Conservation (phyloP, 2,888 invertebrate species). For the Pimpla rufipes region DNA sequence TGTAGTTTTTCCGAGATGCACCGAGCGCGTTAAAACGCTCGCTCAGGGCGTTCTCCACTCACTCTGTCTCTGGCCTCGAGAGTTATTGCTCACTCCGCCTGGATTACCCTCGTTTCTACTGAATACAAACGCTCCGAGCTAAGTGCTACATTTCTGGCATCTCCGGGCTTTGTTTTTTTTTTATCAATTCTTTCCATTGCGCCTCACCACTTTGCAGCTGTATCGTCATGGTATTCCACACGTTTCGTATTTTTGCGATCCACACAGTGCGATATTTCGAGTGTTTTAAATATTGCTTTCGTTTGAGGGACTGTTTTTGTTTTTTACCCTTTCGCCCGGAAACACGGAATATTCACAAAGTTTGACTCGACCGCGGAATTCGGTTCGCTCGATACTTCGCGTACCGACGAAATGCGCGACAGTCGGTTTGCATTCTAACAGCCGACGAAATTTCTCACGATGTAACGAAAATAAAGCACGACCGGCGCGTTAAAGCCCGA, state of each 20-base stretch:
- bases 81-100: constrained; percentile 64
- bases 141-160: constrained; percentile 47
- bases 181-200: constrained; percentile 48
- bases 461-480: constrained; percentile 68
- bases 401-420: constrained; percentile 27
- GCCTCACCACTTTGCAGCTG: not conserved
- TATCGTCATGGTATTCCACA: not conserved
- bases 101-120: constrained; percentile 63
- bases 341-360: not conserved
- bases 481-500: constrained; percentile 46
- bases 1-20: constrained; percentile 44
- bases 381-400: not conserved
- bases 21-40: constrained; percentile 39
- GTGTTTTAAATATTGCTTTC: not conserved
- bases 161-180: constrained; percentile 45
- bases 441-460: constrained; percentile 47
- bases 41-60: constrained; percentile 8
- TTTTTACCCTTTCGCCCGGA: not conserved
- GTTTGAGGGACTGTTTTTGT: not conserved
- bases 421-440: constrained; percentile 47
- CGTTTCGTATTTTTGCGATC: not conserved
- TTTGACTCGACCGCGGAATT: not conserved
- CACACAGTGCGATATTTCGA: not conserved
- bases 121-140: constrained; percentile 53
- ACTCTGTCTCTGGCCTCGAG: constrained; percentile 20